Evolutionary conservation across 2,113 vertebrate species (phyloP), one percentile per base, ranked within the genome.

Genomic region (Tonatia bakeri): DNA sequence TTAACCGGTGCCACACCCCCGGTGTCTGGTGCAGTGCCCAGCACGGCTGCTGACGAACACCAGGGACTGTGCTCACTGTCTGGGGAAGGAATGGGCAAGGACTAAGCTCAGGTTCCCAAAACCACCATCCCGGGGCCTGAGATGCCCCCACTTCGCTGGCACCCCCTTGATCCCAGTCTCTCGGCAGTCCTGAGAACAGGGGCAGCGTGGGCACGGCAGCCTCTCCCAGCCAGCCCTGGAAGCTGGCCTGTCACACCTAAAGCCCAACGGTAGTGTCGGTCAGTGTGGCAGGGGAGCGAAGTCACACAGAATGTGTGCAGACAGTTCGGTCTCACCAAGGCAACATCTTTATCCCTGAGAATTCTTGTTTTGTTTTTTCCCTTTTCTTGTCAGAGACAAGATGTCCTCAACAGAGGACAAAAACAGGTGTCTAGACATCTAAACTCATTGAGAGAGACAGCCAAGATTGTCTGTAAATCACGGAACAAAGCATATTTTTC

Each of bases 361-460:
- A 90, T 88, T 72, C 92, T 52, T 79, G 82, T 87, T 91, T 70
- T 94, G 67, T 67, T 73, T 95, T 86, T 81, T 52, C 17, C 80
- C 28, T 87, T 92, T 95, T 91, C 93, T 97, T 94, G 85, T 94
- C 89, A 96, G 95, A 95, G 89, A 93, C 95, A 86, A 83, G 91
- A 65, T 94, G 89, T 94, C 95, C 69, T 94, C 87, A 94, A 54
- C 50, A 50, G 67, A 96, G 86, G 79, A 87, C 56, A 91, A 90
- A 92, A 93, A 76, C 70, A 84, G 86, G 93, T 87, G 97, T 97
- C 97, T 98, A 98, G 96, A 98, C 97, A 96, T 85, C 76, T 87
- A 94, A 94, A 92, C 93, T 96, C 94, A 95, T 80, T 95, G 45
- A 91, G 47, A 96, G 69, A 95, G 96, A 91, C 96, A 95, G 96